phyloP scores from a whole-genome alignment of 2,888 invertebrate species.

The Cheilosia vernalis region DNA sequence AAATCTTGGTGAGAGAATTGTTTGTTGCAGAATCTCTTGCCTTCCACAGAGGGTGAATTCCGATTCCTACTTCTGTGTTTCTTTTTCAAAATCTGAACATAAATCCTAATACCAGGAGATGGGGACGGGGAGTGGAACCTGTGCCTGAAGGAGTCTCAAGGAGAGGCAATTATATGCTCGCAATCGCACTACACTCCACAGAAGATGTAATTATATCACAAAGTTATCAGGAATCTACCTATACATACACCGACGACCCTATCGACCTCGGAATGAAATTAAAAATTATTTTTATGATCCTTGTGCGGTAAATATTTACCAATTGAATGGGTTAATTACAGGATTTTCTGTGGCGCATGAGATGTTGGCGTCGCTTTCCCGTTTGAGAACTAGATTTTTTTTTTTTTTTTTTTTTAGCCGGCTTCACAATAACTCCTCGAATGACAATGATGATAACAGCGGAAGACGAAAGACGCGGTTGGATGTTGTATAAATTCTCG shows the following conservation, averaged over 20 bases:
- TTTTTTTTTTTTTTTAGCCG: not conserved
- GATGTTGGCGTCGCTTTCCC: constrained; percentile 20
- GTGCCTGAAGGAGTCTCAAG: constrained; percentile 1
- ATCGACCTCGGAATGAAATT: constrained; percentile 72
- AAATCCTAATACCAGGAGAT: constrained; percentile 28
- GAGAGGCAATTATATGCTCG: constrained; percentile 57
- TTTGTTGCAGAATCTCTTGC: constrained; percentile 34
- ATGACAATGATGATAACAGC: constrained; percentile 30
- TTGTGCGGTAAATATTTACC: constrained; percentile 76
- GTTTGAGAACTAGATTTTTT: not conserved
- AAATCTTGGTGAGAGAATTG: constrained; percentile 41
- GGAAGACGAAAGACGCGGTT: constrained; percentile 8
- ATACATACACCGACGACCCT: not conserved
- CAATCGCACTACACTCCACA: constrained; percentile 24
- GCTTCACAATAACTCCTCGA: constrained; percentile 23
- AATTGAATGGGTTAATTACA: constrained; percentile 76
- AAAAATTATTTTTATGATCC: constrained; percentile 76
- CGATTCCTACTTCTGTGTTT: not conserved
- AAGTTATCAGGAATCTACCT: constrained; percentile 22
- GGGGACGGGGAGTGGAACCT: constrained; percentile 4
- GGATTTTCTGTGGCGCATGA: constrained; percentile 55
- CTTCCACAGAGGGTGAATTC: constrained; percentile 11
- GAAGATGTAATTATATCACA: constrained; percentile 45
- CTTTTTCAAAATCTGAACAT: constrained; percentile 47
- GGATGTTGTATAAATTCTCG: not conserved